A percentile compares a stretch with the other conserved stretches of the same genome.
phyloP scores from a whole-genome alignment of 2,113 vertebrate species.

The Rhinolophus sinicus region DNA sequence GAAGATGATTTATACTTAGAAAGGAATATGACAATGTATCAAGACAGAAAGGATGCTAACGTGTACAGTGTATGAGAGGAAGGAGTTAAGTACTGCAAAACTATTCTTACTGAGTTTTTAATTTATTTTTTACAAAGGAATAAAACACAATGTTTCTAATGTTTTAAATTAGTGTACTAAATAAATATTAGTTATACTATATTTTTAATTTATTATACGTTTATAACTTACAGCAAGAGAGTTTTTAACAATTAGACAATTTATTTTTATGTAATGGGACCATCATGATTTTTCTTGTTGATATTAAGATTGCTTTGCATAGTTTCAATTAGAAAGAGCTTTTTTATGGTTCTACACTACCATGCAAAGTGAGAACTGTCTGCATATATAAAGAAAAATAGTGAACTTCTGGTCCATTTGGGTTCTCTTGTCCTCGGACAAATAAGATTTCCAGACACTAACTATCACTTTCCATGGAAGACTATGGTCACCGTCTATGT shows the following conservation, averaged over 20 bases:
- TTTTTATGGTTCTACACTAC: not conserved
- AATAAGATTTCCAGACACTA: not conserved
- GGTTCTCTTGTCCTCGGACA: not conserved
- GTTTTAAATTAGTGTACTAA: not conserved
- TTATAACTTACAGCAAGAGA: not conserved
- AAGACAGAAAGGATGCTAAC: not conserved
- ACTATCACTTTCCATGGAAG: not conserved
- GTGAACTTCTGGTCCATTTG: not conserved
- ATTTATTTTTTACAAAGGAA: not conserved
- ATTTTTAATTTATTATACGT: constrained; percentile 25
- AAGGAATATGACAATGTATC: not conserved
- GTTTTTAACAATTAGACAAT: constrained; percentile 2
- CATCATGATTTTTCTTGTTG: not conserved
- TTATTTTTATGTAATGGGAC: not conserved
- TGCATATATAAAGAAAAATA: not conserved
- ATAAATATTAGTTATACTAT: not conserved
- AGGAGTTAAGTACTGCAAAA: not conserved
- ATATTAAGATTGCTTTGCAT: not conserved
- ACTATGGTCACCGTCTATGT: not conserved
- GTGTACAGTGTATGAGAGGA: not conserved
- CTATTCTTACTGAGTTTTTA: not conserved
- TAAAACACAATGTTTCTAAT: not conserved
- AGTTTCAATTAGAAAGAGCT: not conserved
- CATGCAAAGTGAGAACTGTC: not conserved
- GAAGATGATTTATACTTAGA: not conserved